Evolutionary conservation across 2,888 invertebrate species (phyloP).

Genomic region (Zonitis immaculata): DNA sequence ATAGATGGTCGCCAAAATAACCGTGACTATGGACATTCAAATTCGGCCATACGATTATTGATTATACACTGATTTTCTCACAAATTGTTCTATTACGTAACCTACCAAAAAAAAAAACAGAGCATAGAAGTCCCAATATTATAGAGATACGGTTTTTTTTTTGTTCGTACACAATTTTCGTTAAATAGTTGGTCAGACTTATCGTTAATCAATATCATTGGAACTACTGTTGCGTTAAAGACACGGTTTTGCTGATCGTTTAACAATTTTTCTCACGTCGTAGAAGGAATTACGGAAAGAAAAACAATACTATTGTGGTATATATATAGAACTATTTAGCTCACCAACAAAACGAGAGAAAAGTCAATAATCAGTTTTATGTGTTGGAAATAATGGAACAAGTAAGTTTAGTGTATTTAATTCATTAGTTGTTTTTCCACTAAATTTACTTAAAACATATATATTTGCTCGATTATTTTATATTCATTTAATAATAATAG

Average conservation of each 20-base stretch:
- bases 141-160: background rate
- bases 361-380: slow-evolving; percentile 18
- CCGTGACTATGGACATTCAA: slow-evolving; percentile 33
- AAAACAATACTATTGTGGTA: slow-evolving; percentile 16
- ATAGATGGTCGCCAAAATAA: slow-evolving; percentile 24
- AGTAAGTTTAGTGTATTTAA: slow-evolving; percentile 1
- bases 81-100: too few species aligned
- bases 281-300: slow-evolving; percentile 16
- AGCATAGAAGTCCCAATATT: too few species aligned
- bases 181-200: background rate
- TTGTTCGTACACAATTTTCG: background rate
- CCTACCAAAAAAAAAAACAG: too few species aligned
- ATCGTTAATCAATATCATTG: slow-evolving; percentile 8
- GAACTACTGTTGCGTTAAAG: slow-evolving; percentile 14
- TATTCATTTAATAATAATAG: too few species aligned
- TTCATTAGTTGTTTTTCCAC: background rate
- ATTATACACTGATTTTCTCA: too few species aligned
- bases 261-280: slow-evolving; percentile 19
- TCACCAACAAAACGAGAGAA: slow-evolving; percentile 15
- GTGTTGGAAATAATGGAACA: slow-evolving; percentile 8
- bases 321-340: slow-evolving; percentile 12
- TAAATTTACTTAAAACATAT: background rate
- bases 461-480: background rate
- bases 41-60: background rate
- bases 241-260: slow-evolving; percentile 12